These are phyloP conservation scores for Corythoichthys haematopterus DNA, from an alignment of 2,113 vertebrate species.

Conservation along the genomic window DNA sequence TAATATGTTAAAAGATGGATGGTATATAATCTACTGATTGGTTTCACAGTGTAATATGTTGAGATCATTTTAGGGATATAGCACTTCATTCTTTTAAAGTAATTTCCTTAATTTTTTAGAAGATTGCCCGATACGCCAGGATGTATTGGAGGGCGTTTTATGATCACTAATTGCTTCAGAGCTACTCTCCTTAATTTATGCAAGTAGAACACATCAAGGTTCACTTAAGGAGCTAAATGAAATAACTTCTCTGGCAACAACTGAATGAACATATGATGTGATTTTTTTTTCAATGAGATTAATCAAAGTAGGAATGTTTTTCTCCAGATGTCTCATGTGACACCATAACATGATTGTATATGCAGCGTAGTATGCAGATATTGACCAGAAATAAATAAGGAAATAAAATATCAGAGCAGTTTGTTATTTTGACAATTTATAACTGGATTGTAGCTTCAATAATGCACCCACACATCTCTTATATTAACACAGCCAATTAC, in stretches of 20 bases:
- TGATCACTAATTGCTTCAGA: slow-evolving; percentile 54
- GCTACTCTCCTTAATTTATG: slow-evolving; percentile 51
- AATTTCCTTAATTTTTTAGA: slow-evolving; percentile 43
- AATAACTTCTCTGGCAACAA: background rate
- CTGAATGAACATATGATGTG: background rate
- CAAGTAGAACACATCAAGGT: slow-evolving; percentile 41
- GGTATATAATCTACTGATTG: background rate
- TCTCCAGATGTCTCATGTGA: background rate
- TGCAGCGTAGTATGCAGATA: background rate
- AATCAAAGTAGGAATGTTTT: background rate
- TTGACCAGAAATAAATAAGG: background rate
- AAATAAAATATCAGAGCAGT: background rate
- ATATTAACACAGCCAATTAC: background rate
- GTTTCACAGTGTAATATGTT: background rate
- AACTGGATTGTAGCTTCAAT: background rate
- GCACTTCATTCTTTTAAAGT: slow-evolving; percentile 10
- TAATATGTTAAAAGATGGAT: background rate
- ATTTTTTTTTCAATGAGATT: background rate
- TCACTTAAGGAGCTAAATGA: slow-evolving; percentile 18
- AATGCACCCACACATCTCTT: background rate
- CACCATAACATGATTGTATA: background rate
- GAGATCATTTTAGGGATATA: slow-evolving; percentile 4
- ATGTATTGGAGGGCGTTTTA: slow-evolving; percentile 43
- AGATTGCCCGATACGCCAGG: slow-evolving; percentile 31
- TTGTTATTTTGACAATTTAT: background rate